phyloP scores from a whole-genome alignment of 2,888 invertebrate genomes.

The Drosophila robusta region DNA sequence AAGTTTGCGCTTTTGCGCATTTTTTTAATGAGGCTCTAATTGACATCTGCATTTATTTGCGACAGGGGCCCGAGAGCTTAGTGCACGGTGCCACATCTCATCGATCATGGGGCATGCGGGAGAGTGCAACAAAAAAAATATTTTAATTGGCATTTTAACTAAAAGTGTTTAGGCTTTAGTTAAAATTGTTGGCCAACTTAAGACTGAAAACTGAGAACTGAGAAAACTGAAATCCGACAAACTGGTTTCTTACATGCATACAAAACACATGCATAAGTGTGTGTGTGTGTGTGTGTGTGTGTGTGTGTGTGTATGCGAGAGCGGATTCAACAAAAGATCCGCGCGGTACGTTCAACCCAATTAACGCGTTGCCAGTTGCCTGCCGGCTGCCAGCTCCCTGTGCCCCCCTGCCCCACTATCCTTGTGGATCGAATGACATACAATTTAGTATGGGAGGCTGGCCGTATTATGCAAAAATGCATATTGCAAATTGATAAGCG shows the following conservation, averaged over 20 bases:
- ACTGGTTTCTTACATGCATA: slow-evolving; percentile 50
- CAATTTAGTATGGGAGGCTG: slow-evolving; percentile 51
- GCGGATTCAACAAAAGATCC: slow-evolving; percentile 56
- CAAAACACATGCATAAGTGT: not conserved
- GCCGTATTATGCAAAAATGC: slow-evolving; percentile 75
- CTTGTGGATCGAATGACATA: slow-evolving; percentile 45
- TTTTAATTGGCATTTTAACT: slow-evolving; percentile 85
- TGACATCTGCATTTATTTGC: slow-evolving; percentile 84
- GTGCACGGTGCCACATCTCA: slow-evolving; percentile 17
- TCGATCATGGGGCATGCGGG: slow-evolving; percentile 27
- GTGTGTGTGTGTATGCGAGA: slow-evolving; percentile 6
- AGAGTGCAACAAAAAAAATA: slow-evolving; percentile 61
- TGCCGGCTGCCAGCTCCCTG: slow-evolving; percentile 15
- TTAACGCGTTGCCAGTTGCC: slow-evolving; percentile 73
- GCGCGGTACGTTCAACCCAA: slow-evolving; percentile 83
- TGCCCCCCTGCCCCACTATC: not conserved
- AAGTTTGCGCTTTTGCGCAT: slow-evolving; percentile 73
- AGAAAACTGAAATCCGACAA: slow-evolving; percentile 38
- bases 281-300: not conserved
- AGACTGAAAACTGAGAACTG: slow-evolving; percentile 28
- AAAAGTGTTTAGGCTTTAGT: slow-evolving; percentile 85
- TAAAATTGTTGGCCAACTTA: slow-evolving; percentile 78
- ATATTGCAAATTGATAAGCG: slow-evolving; percentile 78
- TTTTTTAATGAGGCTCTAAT: slow-evolving; percentile 84
- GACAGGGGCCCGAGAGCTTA: slow-evolving; percentile 25